Conservation (phyloP, 2,888 invertebrate species). For the Orchesellides sinensis region DNA sequence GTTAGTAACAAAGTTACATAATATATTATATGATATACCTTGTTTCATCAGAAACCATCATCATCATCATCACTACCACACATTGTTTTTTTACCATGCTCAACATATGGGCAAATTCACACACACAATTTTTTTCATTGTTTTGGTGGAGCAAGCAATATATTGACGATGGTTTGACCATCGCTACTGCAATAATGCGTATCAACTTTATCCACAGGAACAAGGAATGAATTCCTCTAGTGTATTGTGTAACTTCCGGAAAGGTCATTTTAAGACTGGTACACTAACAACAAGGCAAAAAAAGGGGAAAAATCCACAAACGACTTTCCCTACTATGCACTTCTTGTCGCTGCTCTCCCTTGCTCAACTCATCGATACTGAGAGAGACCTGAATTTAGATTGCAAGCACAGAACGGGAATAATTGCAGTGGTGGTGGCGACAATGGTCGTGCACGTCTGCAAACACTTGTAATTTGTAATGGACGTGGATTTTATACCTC, state of each 20-base stretch:
- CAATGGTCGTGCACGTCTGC: neutral
- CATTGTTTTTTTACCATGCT: no score
- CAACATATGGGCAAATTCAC: slow-evolving; percentile 22
- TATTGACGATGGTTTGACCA: neutral
- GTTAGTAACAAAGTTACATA: no score
- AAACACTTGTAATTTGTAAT: slow-evolving; percentile 22
- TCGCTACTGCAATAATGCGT: neutral
- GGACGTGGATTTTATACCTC: slow-evolving; percentile 4
- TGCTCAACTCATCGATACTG: neutral
- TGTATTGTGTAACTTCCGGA: slow-evolving; percentile 37
- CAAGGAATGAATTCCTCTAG: slow-evolving; percentile 2
- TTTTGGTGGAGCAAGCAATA: neutral
- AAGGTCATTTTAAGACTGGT: slow-evolving; percentile 39
- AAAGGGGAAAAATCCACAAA: neutral
- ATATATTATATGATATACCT: no score
- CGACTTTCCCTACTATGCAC: neutral
- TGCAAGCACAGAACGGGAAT: slow-evolving; percentile 4
- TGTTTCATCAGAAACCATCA: no score
- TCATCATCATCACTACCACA: no score
- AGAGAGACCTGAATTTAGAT: neutral
- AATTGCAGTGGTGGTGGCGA: neutral
- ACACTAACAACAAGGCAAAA: neutral
- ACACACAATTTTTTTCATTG: neutral
- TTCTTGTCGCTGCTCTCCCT: neutral
- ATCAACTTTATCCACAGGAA: slow-evolving; percentile 6